A percentile compares a stretch with the other conserved stretches of the same genome.
phyloP scores from a whole-genome alignment of 2,888 invertebrate species.

The Meteorus cinctellus region DNA sequence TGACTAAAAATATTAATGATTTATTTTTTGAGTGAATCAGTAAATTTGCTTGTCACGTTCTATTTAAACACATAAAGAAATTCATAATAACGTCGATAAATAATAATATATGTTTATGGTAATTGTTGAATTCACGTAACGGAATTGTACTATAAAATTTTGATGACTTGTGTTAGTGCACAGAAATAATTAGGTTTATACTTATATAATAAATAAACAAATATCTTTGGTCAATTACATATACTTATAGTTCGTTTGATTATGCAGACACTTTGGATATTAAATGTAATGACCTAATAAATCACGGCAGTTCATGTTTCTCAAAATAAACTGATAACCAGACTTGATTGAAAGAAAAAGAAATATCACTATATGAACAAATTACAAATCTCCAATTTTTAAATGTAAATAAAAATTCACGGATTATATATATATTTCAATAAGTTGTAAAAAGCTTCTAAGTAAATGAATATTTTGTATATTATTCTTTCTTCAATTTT shows the following conservation, averaged over 20 bases:
- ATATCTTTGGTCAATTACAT: not conserved
- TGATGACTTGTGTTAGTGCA: not conserved
- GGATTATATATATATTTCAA: constrained; percentile 47
- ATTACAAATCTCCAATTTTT: constrained; percentile 37
- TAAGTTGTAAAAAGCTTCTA: constrained; percentile 58
- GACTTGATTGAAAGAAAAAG: constrained; percentile 12
- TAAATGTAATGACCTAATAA: not conserved
- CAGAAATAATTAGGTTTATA: not conserved
- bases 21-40: not conserved
- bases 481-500: constrained; percentile 14
- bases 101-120: not conserved
- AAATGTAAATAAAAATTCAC: constrained; percentile 54
- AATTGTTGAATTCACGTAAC: not conserved
- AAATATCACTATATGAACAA: constrained; percentile 35
- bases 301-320: not conserved
- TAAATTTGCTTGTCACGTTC: too few relatives aligned
- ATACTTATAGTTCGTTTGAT: constrained; percentile 40
- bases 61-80: not conserved
- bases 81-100: not conserved
- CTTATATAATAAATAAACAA: not conserved
- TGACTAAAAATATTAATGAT: not conserved
- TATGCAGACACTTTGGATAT: not conserved
- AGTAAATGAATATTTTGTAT: constrained; percentile 58
- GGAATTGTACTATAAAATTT: not conserved
- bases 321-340: not conserved